Evolutionary conservation across 2,113 vertebrate species (phyloP), one percentile per base, ranked within the genome.

Genomic region (Aptenodytes patagonicus): DNA sequence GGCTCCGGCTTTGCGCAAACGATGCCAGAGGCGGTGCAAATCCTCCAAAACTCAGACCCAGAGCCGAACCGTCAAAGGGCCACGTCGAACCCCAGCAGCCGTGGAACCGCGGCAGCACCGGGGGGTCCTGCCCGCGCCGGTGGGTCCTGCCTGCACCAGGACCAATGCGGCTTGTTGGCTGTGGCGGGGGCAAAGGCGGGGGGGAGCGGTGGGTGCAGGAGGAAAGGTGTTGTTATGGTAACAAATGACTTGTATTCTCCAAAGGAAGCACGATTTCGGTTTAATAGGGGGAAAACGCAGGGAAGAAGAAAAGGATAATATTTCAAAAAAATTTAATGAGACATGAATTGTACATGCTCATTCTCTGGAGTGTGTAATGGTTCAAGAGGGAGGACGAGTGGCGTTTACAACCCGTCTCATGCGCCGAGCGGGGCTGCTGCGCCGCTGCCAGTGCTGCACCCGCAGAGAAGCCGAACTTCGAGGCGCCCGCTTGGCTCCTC

Each of bases 191-290:
- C 29, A 2, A 32, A 31, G 31, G 36, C 66, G 10, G 90, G n/a
- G 85, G 54, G 66, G 91, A 88, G 82, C 61, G 3, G 57, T 44
- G 47, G 68, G 89, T 52, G 65, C 83, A 31, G 96, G 92, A 93
- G 55, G 89, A 68, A 79, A 80, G 78, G 83, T 90, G 98, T 98
- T 98, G 98, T 98, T 97, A 98, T 98, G 98, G 98, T 64, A 98
- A 98, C 98, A 95, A 94, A 98, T 96, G 89, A 89, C 96, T 97
- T 24, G 54, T 92, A 44, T 52, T 96, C 97, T 97, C 96, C 13
- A 11, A 93, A 97, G 97, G 80, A 96, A 89, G 77, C 92, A 70
- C 47, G n/a, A 79, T 75, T 93, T 94, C 22, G 11, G 80, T 86
- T 71, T 83, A 97, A 97, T 87, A 82, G 84, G 82, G 87, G 89